Conservation (phyloP, 2,888 invertebrate species). For the Tiphia femorata region DNA sequence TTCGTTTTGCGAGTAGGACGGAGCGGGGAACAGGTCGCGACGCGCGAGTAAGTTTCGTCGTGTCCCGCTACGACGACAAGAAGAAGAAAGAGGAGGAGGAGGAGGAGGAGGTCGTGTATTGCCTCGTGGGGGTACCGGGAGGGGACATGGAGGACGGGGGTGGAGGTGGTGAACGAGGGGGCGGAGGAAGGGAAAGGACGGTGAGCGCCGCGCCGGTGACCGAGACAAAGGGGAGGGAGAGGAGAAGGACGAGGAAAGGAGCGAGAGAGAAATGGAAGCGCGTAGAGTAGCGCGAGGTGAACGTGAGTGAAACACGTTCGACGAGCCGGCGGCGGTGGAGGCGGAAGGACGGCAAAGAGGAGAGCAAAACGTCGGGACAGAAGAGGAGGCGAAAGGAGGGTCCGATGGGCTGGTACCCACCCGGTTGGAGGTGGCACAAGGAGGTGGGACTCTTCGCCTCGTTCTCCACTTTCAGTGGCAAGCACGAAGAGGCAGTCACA, state of each 20-base stretch:
- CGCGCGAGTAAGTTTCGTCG: background rate
- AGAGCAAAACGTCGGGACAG: too few relatives aligned
- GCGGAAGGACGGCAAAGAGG: constrained; percentile 39
- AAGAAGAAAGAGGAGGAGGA: constrained; percentile 4
- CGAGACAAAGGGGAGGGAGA: background rate
- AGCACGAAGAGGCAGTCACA: constrained; percentile 66
- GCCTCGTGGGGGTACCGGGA: constrained; percentile 18
- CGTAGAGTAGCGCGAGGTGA: background rate
- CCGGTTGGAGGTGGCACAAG: constrained; percentile 66
- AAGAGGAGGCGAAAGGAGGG: too few relatives aligned
- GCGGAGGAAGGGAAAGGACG: constrained; percentile 17
- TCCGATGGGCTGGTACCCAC: constrained; percentile 68
- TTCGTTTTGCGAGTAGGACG: background rate
- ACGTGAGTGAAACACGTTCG: constrained; percentile 4
- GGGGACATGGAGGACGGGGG: background rate
- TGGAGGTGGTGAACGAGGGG: background rate
- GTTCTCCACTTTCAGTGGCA: constrained; percentile 61
- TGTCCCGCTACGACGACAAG: too few relatives aligned
- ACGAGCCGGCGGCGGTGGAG: background rate
- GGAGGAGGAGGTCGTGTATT: constrained; percentile 8
- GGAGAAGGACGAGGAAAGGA: constrained; percentile 11
- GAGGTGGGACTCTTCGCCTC: constrained; percentile 66
- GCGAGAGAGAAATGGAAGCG: constrained; percentile 11
- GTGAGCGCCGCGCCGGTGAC: background rate
- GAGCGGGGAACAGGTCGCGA: background rate